A percentile compares a stretch with the other conserved stretches of the same genome.
Conservation (phyloP, 1,140 invertebrate species). For the Uloborus diversus region DNA sequence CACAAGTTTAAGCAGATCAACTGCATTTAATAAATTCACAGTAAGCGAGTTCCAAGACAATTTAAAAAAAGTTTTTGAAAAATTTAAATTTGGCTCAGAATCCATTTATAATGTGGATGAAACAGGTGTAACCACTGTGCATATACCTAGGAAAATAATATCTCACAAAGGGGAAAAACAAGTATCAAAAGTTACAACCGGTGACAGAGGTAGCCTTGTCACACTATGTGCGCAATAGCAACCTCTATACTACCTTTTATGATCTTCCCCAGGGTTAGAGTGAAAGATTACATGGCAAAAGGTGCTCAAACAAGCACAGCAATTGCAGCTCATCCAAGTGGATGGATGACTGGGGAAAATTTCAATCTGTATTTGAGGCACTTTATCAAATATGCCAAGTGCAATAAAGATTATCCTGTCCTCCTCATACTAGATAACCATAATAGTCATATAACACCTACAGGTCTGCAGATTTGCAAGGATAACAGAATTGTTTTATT, state of each 20-base stretch:
- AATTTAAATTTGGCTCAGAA: too few relatives aligned
- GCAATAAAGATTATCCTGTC: background rate
- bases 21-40: too few relatives aligned
- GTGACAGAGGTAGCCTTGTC: constrained; percentile 65
- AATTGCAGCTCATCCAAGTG: background rate
- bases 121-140: too few relatives aligned
- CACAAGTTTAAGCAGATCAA: too few relatives aligned
- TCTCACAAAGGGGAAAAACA: constrained; percentile 65
- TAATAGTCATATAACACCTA: background rate
- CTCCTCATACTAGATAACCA: background rate
- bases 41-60: too few relatives aligned
- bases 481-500: background rate
- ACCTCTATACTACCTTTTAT: background rate
- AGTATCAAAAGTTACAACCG: constrained; percentile 65
- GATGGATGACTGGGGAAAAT: background rate
- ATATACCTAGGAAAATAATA: constrained; percentile 63
- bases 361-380: background rate
- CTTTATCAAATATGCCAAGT: background rate
- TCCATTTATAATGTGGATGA: too few relatives aligned
- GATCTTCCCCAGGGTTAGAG: background rate
- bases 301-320: background rate
- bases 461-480: background rate
- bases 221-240: constrained; percentile 60
- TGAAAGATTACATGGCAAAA: background rate
- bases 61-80: background rate